These are phyloP conservation scores for Enteromius paludinosus DNA, from an alignment of 2,797 vertebrate species.

Conservation along the genomic window DNA sequence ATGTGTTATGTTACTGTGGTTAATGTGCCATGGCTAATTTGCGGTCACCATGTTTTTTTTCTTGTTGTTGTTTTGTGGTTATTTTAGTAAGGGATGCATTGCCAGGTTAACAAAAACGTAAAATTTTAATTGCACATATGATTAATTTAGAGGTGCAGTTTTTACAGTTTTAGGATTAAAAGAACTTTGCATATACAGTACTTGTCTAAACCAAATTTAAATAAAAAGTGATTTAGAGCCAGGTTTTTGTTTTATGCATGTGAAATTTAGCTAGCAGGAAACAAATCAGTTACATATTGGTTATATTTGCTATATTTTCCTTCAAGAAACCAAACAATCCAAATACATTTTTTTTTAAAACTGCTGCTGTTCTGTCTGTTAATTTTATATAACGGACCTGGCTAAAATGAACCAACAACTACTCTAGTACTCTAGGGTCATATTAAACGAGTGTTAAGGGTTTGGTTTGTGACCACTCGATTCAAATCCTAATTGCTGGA, in stretches of 20 bases:
- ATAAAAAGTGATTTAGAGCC: background rate
- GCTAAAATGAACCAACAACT: background rate
- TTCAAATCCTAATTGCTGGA: slow-evolving; percentile 67
- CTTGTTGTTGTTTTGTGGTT: too few species aligned
- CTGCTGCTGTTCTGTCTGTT: background rate
- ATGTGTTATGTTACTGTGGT: too few species aligned
- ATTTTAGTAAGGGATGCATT: too few species aligned
- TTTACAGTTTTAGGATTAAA: too few species aligned
- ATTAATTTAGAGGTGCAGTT: too few species aligned
- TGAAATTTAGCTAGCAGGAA: background rate
- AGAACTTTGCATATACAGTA: background rate
- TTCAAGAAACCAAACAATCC: background rate
- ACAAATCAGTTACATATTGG: background rate
- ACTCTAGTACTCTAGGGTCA: slow-evolving; percentile 30
- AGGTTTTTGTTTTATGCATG: background rate
- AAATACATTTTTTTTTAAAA: background rate
- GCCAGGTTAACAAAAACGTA: too few species aligned
- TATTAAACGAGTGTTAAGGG: slow-evolving; percentile 42
- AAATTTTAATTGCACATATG: too few species aligned
- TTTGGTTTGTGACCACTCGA: slow-evolving; percentile 45
- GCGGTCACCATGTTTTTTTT: too few species aligned
- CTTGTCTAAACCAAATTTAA: background rate
- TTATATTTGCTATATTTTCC: background rate
- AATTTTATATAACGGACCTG: background rate
- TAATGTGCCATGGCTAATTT: too few species aligned